Conservation (phyloP, 2,113 vertebrate species). For the Poeciliopsis prolifica region DNA sequence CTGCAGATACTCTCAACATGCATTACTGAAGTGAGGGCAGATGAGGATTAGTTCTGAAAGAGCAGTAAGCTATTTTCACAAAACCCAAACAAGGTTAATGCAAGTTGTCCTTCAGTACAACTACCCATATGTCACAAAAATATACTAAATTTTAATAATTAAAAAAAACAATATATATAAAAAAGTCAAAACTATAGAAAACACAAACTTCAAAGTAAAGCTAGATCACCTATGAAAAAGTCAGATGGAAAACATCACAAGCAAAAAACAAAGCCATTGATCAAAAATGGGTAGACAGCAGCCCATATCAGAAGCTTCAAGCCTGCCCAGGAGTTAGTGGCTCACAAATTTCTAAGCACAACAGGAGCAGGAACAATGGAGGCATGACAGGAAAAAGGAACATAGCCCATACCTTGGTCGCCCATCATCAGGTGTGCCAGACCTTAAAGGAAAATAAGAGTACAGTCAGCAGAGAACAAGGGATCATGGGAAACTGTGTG, state of each 20-base stretch:
- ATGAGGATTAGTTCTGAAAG: conserved; percentile 52
- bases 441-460: conserved; percentile 99
- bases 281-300: conserved; percentile 82
- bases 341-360: conserved; percentile 72
- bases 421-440: conserved; percentile 99
- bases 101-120: conserved; percentile 33
- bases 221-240: conserved; percentile 8
- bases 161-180: conserved; percentile 46
- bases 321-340: conserved; percentile 79
- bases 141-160: conserved; percentile 52
- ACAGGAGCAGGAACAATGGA: conserved; percentile 53
- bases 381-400: conserved; percentile 84
- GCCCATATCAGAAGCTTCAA: conserved; percentile 85
- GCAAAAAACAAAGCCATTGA: conserved; percentile 68
- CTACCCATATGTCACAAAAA: conserved; percentile 30
- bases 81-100: conserved; percentile 35
- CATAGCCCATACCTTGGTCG: conserved; percentile 99
- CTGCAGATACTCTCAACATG: conserved; percentile 33
- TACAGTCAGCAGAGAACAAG: conserved; percentile 98
- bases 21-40: conserved; percentile 32
- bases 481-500: conserved; percentile 90
- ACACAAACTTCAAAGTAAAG: conserved; percentile 1
- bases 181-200: conserved; percentile 36
- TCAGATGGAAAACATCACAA: conserved; percentile 45
- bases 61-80: conserved; percentile 37